phyloP scores from a whole-genome alignment of 2,797 vertebrate species.

The Sebastes itinus region DNA sequence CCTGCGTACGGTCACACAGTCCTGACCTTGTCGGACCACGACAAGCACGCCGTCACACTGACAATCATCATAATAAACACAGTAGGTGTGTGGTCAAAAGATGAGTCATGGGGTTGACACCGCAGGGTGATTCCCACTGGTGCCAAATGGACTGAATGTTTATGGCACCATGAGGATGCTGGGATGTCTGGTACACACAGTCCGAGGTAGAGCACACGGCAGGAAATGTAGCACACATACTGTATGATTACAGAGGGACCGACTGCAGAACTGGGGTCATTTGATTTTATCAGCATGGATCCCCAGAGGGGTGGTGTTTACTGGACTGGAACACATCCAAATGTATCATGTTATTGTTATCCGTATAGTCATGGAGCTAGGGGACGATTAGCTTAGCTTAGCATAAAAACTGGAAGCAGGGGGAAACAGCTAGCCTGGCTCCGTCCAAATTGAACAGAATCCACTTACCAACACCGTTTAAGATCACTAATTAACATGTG shows the following conservation, averaged over 20 bases:
- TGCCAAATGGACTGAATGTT: conserved; percentile 24
- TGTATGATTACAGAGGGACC: not conserved
- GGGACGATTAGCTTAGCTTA: not conserved
- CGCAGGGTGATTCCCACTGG: conserved; percentile 1
- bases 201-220: not conserved
- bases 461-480: not conserved
- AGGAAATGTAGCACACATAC: not conserved
- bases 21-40: conserved; percentile 49
- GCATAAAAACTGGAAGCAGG: not conserved
- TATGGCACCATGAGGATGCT: not conserved
- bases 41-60: conserved; percentile 5
- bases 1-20: conserved; percentile 15
- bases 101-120: conserved; percentile 35
- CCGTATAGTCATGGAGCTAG: not conserved
- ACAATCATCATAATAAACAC: conserved; percentile 39
- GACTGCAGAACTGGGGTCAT: conserved; percentile 17
- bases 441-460: not conserved
- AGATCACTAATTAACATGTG: not conserved
- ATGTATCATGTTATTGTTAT: conserved; percentile 2
- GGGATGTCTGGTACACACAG: not conserved
- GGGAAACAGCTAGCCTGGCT: not conserved
- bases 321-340: not conserved
- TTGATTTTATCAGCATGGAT: conserved; percentile 34
- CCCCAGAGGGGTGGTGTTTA: conserved; percentile 15
- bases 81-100: conserved; percentile 23